These are phyloP conservation scores for Chelon auratus DNA, from an alignment of 2,797 vertebrate genomes.

Conservation along the genomic window DNA sequence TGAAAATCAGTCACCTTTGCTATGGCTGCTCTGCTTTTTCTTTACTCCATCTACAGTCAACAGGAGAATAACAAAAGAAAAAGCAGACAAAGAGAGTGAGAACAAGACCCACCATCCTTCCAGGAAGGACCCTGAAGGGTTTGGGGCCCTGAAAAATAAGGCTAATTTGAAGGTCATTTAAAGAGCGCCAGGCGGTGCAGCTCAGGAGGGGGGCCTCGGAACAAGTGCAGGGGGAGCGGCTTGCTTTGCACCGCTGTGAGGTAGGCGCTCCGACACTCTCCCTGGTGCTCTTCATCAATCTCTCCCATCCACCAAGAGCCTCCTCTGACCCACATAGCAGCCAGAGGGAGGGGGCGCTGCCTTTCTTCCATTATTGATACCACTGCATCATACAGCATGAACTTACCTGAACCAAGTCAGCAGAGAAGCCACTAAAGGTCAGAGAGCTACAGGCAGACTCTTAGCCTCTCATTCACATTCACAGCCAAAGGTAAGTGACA, in stretches of 20 bases:
- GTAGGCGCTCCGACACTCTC: constrained; percentile 75
- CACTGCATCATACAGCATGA: constrained; percentile 80
- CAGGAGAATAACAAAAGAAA: constrained; percentile 50
- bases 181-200: constrained; percentile 79
- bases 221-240: constrained; percentile 73
- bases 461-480: constrained; percentile 73
- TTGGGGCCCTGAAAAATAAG: constrained; percentile 76
- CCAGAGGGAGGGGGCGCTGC: constrained; percentile 72
- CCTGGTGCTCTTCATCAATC: constrained; percentile 87
- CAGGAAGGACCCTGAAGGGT: constrained; percentile 70
- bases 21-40: constrained; percentile 16
- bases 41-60: constrained; percentile 30
- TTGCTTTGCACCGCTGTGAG: constrained; percentile 73
- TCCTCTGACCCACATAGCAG: constrained; percentile 86
- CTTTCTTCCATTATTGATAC: constrained; percentile 87
- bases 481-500: constrained; percentile 46
- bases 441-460: constrained; percentile 75
- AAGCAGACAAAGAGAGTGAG: constrained; percentile 50
- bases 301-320: constrained; percentile 82
- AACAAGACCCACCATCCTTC: constrained; percentile 58
- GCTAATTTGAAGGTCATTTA: constrained; percentile 88
- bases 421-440: constrained; percentile 81
- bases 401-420: constrained; percentile 74
- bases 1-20: constrained; percentile 44
- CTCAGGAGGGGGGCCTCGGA: constrained; percentile 77